Conservation (phyloP, 2,113 vertebrate species). For the Poicephalus meyeri region DNA sequence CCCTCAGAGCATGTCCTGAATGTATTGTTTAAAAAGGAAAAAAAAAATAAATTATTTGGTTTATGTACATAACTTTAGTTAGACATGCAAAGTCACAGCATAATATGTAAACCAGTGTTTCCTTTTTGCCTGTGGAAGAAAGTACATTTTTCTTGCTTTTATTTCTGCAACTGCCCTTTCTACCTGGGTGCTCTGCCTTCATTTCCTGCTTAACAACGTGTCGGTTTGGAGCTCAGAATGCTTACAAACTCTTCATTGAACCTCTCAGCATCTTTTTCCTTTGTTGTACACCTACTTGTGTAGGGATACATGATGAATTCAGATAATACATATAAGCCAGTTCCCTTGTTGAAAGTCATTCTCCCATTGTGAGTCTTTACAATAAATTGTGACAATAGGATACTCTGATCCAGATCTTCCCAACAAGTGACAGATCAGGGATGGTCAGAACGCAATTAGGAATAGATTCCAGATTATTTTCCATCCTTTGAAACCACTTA, state of each 20-base stretch:
- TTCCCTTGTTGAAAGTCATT: not conserved
- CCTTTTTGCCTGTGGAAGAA: not conserved
- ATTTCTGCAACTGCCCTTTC: not conserved
- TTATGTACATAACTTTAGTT: not conserved
- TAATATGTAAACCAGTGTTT: not conserved
- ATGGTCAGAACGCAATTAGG: fast-evolving
- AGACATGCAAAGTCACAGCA: not conserved
- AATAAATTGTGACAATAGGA: not conserved
- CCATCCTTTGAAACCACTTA: not conserved
- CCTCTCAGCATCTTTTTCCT: not conserved
- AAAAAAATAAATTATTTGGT: not conserved
- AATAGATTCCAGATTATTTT: not conserved
- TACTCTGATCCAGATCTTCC: not conserved
- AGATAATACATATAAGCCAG: not conserved
- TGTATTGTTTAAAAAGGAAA: not conserved
- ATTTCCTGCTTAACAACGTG: not conserved
- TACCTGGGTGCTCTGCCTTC: not conserved
- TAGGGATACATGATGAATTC: not conserved
- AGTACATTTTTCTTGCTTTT: not conserved
- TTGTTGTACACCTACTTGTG: not conserved
- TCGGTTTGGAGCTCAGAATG: not conserved
- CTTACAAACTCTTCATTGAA: not conserved
- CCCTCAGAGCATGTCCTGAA: not conserved
- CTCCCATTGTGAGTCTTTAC: not conserved
- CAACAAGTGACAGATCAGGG: fast-evolving